These are phyloP conservation scores for Zosterops hypoxanthus DNA, from an alignment of 2,113 vertebrate species.

Conservation along the genomic window DNA sequence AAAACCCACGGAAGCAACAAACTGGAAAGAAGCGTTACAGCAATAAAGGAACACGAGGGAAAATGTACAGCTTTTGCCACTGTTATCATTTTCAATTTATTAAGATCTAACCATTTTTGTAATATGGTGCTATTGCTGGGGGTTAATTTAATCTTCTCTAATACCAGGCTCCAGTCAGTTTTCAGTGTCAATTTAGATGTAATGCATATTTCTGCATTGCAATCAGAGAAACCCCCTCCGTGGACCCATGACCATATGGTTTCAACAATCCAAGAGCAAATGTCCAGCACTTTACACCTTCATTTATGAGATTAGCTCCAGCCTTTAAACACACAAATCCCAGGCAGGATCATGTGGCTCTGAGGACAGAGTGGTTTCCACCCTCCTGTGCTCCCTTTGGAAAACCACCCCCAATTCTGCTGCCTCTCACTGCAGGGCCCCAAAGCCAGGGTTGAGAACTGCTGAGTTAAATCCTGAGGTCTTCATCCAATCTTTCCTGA, in stretches of 20 bases:
- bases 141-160: conserved; percentile 74
- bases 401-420: neutral
- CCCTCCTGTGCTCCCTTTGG: neutral
- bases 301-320: conserved; percentile 43
- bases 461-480: neutral
- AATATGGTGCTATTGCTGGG: conserved; percentile 60
- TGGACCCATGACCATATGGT: conserved; percentile 57
- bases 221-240: conserved; percentile 14
- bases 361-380: neutral
- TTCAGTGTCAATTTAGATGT: conserved; percentile 57
- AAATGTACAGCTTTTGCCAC: conserved; percentile 54
- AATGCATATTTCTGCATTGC: conserved; percentile 40
- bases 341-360: neutral
- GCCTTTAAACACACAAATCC: conserved; percentile 6
- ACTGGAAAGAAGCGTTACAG: conserved; percentile 60
- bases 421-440: neutral
- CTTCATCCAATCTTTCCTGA: neutral
- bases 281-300: conserved; percentile 19
- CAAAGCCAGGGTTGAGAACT: neutral
- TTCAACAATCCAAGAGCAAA: conserved; percentile 27
- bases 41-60: conserved; percentile 69
- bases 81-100: conserved; percentile 72
- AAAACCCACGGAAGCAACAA: conserved; percentile 67
- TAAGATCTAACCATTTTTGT: conserved; percentile 69
- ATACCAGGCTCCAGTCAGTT: conserved; percentile 52